Conservation (phyloP, 2,888 invertebrate species). For the Drosophila meridiana region DNA sequence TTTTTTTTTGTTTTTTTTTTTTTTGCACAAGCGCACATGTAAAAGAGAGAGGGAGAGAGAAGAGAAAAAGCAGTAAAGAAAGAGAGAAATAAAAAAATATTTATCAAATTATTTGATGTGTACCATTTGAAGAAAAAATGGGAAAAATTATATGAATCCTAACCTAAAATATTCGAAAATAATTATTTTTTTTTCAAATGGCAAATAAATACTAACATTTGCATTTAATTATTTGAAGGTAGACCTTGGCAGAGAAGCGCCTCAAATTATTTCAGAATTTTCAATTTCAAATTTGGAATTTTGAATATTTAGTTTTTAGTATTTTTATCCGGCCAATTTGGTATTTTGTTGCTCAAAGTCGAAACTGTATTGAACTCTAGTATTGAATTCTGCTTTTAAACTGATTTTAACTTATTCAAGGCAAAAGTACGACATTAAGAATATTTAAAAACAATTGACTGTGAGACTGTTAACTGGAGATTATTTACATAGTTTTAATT, state of each 20-base stretch:
- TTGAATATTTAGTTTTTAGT: neutral
- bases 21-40: slow-evolving; percentile 75
- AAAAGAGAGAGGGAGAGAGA: slow-evolving; percentile 60
- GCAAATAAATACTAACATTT: slow-evolving; percentile 1
- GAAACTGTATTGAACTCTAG: neutral
- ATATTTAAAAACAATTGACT: slow-evolving; percentile 40
- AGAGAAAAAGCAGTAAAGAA: slow-evolving; percentile 63
- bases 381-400: slow-evolving; percentile 36
- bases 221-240: neutral
- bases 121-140: slow-evolving; percentile 16
- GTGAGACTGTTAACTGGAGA: slow-evolving; percentile 34
- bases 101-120: slow-evolving; percentile 45
- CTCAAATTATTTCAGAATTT: neutral
- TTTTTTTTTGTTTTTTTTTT: slow-evolving; percentile 27
- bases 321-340: slow-evolving; percentile 28
- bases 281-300: slow-evolving; percentile 11
- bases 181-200: neutral
- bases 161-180: neutral
- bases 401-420: slow-evolving; percentile 65
- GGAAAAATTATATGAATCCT: slow-evolving; percentile 12
- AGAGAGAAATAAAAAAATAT: slow-evolving; percentile 55
- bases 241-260: slow-evolving; percentile 40
- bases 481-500: slow-evolving; percentile 56
- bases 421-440: slow-evolving; percentile 34
- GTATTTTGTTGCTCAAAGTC: neutral